A percentile compares a stretch with the other conserved stretches of the same genome.
Evolutionary conservation across 2,797 vertebrate genomes (phyloP).

Genomic region (Champsocephalus gunnari): DNA sequence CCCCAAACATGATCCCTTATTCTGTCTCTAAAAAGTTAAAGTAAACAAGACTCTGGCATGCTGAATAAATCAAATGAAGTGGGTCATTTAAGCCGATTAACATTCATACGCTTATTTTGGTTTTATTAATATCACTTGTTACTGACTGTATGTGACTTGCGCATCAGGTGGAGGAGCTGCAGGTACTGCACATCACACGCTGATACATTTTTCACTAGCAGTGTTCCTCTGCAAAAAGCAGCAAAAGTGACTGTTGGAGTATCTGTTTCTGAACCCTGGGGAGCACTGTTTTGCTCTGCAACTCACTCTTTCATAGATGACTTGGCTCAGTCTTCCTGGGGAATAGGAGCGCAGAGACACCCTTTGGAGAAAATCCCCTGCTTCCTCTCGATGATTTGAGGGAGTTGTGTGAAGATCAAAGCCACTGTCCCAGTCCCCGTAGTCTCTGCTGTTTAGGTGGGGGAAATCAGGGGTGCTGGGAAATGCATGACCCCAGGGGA

Average conservation of each 20-base stretch:
- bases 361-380: conserved; percentile 74
- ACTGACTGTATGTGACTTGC: conserved; percentile 38
- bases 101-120: too few species aligned
- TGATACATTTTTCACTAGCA: conserved; percentile 72
- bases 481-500: conserved; percentile 76
- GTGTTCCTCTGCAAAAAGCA: conserved; percentile 48
- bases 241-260: conserved; percentile 60
- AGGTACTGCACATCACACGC: conserved; percentile 49
- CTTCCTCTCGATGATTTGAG: conserved; percentile 77
- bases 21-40: too few species aligned
- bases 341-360: conserved; percentile 73
- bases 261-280: conserved; percentile 66
- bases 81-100: too few species aligned
- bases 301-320: conserved; percentile 79
- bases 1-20: background rate
- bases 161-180: conserved; percentile 53
- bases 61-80: background rate
- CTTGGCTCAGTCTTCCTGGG: conserved; percentile 74
- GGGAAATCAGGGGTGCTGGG: conserved; percentile 72
- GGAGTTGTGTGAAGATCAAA: conserved; percentile 83
- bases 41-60: background rate
- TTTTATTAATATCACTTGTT: background rate
- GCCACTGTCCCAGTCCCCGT: conserved; percentile 70
- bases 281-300: conserved; percentile 76
- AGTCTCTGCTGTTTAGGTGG: conserved; percentile 68